Evolutionary conservation across 2,888 invertebrate genomes (phyloP).

Genomic region (Strigamia transsilvanica): DNA sequence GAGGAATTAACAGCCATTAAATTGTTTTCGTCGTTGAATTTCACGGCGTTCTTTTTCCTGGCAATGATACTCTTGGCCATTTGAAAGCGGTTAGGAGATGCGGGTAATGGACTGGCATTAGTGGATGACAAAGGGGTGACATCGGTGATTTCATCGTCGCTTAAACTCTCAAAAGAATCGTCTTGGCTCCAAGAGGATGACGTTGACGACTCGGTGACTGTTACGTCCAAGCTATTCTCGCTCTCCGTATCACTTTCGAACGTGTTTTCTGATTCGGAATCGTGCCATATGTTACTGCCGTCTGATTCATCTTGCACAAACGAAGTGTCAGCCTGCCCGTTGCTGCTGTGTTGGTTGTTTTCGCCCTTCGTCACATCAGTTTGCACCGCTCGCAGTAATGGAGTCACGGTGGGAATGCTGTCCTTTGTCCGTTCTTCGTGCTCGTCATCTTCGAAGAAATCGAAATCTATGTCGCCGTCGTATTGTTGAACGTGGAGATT

Average conservation of each 20-base stretch:
- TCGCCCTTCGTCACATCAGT: not conserved
- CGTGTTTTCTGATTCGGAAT: not conserved
- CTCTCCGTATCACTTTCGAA: conserved; percentile 23
- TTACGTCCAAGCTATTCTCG: conserved; percentile 45
- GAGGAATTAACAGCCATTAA: not conserved
- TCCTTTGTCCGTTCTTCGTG: conserved; percentile 26
- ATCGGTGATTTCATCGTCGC: conserved; percentile 56
- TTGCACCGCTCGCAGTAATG: not conserved
- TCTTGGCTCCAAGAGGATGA: conserved; percentile 41
- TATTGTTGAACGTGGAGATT: conserved; percentile 58
- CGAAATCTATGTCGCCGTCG: conserved; percentile 59
- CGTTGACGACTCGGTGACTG: conserved; percentile 42
- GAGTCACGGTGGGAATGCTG: not conserved
- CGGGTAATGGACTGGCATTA: conserved; percentile 55
- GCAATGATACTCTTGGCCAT: not conserved
- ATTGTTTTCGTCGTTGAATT: conserved; percentile 27
- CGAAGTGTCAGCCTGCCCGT: not conserved
- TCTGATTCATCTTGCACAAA: not conserved
- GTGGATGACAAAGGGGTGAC: conserved; percentile 56
- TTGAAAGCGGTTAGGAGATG: conserved; percentile 53
- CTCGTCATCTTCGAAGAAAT: conserved; percentile 57
- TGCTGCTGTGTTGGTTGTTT: not conserved
- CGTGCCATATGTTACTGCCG: not conserved
- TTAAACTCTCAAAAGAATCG: conserved; percentile 49
- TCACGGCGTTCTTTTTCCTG: conserved; percentile 11